Percentiles rank a stretch among this genome's conserved stretches.
Conservation (phyloP, 2,797 vertebrate genomes). For the Melanotaenia boesemani region DNA sequence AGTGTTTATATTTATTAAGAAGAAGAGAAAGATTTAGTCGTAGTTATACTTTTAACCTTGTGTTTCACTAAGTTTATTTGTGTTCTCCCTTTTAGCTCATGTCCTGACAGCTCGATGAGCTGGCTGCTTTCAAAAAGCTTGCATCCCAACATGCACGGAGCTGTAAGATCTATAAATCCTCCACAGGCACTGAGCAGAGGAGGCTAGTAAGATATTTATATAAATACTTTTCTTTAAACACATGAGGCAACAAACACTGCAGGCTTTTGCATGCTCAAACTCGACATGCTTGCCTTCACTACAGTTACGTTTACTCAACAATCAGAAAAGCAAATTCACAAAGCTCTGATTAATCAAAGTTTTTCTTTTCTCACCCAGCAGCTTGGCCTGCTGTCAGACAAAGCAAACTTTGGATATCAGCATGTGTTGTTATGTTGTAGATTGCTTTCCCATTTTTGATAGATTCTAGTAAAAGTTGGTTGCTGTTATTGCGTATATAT, state of each 20-base stretch:
- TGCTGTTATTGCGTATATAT: no score
- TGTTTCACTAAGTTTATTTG: conserved; percentile 11
- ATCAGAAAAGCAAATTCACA: conserved; percentile 26
- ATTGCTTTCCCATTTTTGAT: background rate
- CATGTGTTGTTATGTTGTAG: background rate
- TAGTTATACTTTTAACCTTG: background rate
- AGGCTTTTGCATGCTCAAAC: background rate
- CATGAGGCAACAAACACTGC: background rate
- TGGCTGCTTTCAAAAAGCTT: conserved; percentile 35
- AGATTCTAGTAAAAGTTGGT: background rate
- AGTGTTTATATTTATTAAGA: no score
- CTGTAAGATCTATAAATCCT: conserved; percentile 27
- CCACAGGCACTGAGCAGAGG: conserved; percentile 14
- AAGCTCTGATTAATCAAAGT: conserved; percentile 5
- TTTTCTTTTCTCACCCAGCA: conserved; percentile 1
- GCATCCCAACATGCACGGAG: conserved; percentile 17
- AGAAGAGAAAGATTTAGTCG: no score
- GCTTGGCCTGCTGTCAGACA: background rate
- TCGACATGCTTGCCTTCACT: background rate
- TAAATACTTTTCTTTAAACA: background rate
- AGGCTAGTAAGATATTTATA: background rate
- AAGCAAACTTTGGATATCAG: background rate
- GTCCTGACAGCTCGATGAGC: conserved; percentile 37
- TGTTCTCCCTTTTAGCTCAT: conserved; percentile 26
- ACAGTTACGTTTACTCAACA: conserved; percentile 14